phyloP scores from a whole-genome alignment of 2,797 vertebrate species.

The Galagoides demidoff region DNA sequence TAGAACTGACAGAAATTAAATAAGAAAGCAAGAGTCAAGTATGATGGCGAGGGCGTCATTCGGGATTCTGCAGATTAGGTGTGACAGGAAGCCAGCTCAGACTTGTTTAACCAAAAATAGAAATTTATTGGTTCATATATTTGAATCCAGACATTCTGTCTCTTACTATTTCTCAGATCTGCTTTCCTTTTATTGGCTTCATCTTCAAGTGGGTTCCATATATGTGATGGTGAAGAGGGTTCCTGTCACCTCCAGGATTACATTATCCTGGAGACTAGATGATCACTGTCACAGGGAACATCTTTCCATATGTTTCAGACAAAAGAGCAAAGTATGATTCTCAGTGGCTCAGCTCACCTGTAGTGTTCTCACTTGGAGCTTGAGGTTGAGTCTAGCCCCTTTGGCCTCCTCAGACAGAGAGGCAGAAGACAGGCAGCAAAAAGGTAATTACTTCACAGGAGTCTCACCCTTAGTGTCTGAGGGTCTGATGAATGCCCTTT shows the following conservation, averaged over 20 bases:
- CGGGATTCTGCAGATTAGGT: constrained; percentile 35
- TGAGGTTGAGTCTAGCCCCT: neutral
- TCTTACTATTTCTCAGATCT: constrained; percentile 38
- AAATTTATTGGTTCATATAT: constrained; percentile 40
- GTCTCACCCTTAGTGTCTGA: neutral
- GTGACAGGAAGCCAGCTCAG: constrained; percentile 50
- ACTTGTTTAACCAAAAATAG: constrained; percentile 55
- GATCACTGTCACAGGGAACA: neutral
- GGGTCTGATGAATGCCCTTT: neutral
- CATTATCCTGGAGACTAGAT: neutral
- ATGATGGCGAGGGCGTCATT: neutral
- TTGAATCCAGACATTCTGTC: constrained; percentile 27
- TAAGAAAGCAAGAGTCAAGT: constrained; percentile 53
- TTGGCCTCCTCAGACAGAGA: neutral
- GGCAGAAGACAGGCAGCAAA: neutral
- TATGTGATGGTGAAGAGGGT: neutral
- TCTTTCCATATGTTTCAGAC: neutral
- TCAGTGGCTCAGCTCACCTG: neutral
- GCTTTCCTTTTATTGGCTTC: neutral
- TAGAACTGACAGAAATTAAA: constrained; percentile 30
- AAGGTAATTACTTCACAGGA: neutral
- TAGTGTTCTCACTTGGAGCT: neutral
- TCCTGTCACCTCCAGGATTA: neutral
- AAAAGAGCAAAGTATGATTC: neutral
- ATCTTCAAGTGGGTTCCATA: neutral